phyloP scores from a whole-genome alignment of 2,888 invertebrate genomes.

The Eupeodes luniger region DNA sequence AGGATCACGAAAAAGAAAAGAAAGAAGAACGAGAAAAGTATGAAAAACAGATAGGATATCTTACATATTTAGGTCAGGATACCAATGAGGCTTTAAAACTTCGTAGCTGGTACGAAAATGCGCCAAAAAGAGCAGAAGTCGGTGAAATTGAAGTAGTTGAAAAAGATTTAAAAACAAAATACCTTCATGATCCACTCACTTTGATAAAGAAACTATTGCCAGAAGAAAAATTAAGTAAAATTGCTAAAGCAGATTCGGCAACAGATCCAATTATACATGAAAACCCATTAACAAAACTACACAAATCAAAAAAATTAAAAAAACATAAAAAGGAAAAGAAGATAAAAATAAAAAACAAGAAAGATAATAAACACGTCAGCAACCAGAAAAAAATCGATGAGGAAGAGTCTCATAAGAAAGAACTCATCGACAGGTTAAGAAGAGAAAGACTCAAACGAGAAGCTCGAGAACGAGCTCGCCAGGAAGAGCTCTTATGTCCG shows the following conservation, averaged over 20 bases:
- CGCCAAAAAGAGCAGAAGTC: constrained; percentile 85
- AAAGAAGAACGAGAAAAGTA: constrained; percentile 97
- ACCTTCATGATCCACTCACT: constrained; percentile 89
- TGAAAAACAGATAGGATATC: constrained; percentile 98
- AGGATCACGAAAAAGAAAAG: constrained; percentile 94
- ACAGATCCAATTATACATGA: constrained; percentile 28
- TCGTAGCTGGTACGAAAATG: constrained; percentile 94
- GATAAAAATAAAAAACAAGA: constrained; percentile 50
- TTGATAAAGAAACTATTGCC: constrained; percentile 85
- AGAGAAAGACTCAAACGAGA: constrained; percentile 90
- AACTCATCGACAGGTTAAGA: constrained; percentile 80
- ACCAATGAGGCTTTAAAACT: constrained; percentile 93
- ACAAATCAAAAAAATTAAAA: constrained; percentile 63
- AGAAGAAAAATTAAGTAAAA: constrained; percentile 43
- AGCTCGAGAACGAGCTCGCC: constrained; percentile 89
- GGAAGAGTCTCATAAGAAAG: constrained; percentile 79
- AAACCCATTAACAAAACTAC: constrained; percentile 81
- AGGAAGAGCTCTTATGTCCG: constrained; percentile 88
- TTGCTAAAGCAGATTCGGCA: neutral
- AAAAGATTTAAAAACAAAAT: constrained; percentile 88
- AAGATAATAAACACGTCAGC: constrained; percentile 24
- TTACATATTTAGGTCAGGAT: constrained; percentile 97
- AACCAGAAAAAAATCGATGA: constrained; percentile 73
- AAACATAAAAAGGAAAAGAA: constrained; percentile 75
- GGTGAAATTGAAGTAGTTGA: constrained; percentile 83